Base-by-base conservation (phyloP, 2,888 invertebrate species). In the Drosophila niveifrons region DNA sequence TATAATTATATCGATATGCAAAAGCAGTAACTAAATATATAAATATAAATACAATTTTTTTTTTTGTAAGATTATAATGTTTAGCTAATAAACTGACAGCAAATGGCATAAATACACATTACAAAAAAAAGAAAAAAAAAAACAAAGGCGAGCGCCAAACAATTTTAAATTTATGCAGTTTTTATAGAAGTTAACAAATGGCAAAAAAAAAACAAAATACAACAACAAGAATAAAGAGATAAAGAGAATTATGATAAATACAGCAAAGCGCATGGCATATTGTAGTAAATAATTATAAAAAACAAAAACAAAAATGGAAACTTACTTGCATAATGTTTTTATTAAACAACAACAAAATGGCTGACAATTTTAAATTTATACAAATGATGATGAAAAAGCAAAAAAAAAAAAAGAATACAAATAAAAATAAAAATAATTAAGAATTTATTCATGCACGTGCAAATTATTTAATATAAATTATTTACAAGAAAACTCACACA, bases 301-400 rank as follows among this genome's bases (percentile, higher is more conserved):
- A 18, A 0, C 18, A 18, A 18, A 23, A 23, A 4, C 23, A 23
- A 23, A 23, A 23, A 23, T 6, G 23, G 23, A 23, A 23, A 23
- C 23, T 23, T 66, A 68, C 66, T 67, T 75, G 75, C 76, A 79
- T 67, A 81, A 82, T 72, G 83, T 82, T 87, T 89, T 89, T 80
- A 82, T 79, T 88, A 75, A 76, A 71, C 46, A 72, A 48, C 48
- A 78, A 79, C 64, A 80, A 81, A 81, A 83, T 74, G 89, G 84
- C 84, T 85, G 84, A 85, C 78, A 88, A 72, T 85, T 85, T 84
- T 87, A 89, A 85, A 87, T 81, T 89, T 85, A 87, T 80, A 88
- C 70, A 85, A 72, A 47, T 63, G n/a, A 39, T 31, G 13, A 11
- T 51, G 55, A 64, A 56, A 41, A 43, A 13, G 23, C 23, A 6